A percentile compares a stretch with the other conserved stretches of the same genome.
Evolutionary conservation across 2,113 vertebrate genomes (phyloP).

Genomic region (Micronycteris hirsuta): DNA sequence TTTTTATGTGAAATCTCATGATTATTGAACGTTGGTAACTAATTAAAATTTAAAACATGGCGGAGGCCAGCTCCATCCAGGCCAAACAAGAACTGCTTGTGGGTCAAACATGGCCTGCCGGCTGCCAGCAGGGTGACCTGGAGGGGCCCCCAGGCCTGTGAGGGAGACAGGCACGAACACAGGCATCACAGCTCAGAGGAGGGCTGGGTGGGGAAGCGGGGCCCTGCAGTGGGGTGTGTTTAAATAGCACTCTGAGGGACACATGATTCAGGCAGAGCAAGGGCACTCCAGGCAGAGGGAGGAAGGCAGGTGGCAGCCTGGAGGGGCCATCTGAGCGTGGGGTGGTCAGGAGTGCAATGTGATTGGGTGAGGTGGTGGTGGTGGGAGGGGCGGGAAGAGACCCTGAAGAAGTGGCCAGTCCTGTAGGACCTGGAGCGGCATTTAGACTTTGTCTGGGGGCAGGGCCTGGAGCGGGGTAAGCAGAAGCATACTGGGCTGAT

Average conservation of each 20-base stretch:
- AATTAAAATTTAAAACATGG: not conserved
- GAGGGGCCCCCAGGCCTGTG: not conserved
- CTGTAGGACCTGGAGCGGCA: rapidly evolving
- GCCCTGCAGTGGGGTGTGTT: rapidly evolving
- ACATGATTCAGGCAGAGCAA: not conserved
- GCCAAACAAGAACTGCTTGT: not conserved
- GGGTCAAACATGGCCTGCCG: not conserved
- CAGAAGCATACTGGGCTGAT: not conserved
- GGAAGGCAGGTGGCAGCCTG: not conserved
- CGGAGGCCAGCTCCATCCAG: not conserved
- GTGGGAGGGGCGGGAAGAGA: rapidly evolving
- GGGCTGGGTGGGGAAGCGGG: rapidly evolving
- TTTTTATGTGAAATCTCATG: not conserved
- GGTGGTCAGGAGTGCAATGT: not conserved
- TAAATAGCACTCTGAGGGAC: not conserved
- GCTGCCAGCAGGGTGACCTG: not conserved
- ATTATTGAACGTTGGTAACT: not conserved
- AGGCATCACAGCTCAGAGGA: not conserved
- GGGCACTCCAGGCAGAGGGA: not conserved
- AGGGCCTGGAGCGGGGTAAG: not conserved
- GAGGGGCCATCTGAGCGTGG: rapidly evolving
- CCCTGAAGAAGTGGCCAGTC: not conserved
- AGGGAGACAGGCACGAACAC: not conserved
- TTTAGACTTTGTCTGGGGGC: not conserved
- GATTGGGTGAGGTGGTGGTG: not conserved